Evolutionary conservation across 1,140 invertebrate species (phyloP).

Genomic region (Zaprionus ghesquierei): DNA sequence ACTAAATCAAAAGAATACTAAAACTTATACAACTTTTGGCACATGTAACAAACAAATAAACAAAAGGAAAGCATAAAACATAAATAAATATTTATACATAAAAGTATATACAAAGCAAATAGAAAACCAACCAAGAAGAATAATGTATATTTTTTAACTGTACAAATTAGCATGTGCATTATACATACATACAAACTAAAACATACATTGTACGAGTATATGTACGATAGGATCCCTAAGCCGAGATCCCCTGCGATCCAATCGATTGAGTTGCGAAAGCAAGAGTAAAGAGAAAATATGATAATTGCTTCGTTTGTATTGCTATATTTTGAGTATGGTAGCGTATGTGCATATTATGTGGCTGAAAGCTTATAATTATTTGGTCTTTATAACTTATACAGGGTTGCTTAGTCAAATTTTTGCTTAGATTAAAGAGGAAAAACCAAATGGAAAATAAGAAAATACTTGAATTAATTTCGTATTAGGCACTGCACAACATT

Average conservation of each 20-base stretch:
- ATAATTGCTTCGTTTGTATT: constrained; percentile 26
- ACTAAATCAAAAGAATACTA: constrained; percentile 1
- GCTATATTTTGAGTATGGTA: constrained; percentile 12
- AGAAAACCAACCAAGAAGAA: neutral
- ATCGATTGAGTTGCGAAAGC: neutral
- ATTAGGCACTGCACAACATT: constrained; percentile 50
- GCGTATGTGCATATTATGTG: constrained; percentile 39
- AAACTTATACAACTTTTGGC: constrained; percentile 23
- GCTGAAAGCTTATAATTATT: constrained; percentile 60
- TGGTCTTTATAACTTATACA: constrained; percentile 69
- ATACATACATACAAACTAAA: constrained; percentile 24
- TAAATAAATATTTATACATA: constrained; percentile 18
- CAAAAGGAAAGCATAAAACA: neutral
- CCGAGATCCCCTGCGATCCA: neutral
- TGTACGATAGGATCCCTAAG: neutral
- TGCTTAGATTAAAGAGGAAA: constrained; percentile 55
- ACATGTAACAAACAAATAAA: constrained; percentile 1
- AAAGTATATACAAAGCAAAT: constrained; percentile 10
- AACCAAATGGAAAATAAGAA: neutral
- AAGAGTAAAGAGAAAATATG: neutral
- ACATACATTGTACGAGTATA: neutral
- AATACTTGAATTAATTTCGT: constrained; percentile 28
- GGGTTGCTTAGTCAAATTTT: constrained; percentile 80
- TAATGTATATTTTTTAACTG: constrained; percentile 41
- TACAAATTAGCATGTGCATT: constrained; percentile 32